Evolutionary conservation across 1,140 invertebrate genomes (phyloP).

Genomic region (Stegodyphus dumicola): DNA sequence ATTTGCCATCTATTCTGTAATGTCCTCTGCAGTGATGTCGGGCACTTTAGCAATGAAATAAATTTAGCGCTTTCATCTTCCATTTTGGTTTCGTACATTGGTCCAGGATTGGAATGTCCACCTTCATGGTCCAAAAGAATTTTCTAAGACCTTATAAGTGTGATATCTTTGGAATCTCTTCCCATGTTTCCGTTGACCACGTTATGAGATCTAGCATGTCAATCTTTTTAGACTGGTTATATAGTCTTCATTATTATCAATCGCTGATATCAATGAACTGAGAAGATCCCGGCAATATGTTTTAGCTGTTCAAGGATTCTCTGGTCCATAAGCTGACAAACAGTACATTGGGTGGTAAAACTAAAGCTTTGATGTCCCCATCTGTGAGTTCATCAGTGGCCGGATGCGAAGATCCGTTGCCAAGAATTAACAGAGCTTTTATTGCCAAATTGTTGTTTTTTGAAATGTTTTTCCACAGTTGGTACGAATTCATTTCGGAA

Average conservation of each 20-base stretch:
- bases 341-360: constrained; percentile 2
- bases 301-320: neutral
- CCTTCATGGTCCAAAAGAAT: constrained; percentile 10
- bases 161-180: too few species aligned
- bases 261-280: constrained; percentile 11
- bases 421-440: neutral
- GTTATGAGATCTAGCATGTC: constrained; percentile 9
- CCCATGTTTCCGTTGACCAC: neutral
- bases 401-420: neutral
- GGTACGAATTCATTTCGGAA: neutral
- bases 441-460: neutral
- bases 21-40: constrained; percentile 4
- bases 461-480: neutral
- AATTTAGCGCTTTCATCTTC: neutral
- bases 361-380: neutral
- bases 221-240: constrained; percentile 5
- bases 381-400: neutral
- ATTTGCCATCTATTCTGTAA: constrained; percentile 5
- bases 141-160: neutral
- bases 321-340: neutral
- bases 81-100: neutral
- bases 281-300: neutral
- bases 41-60: constrained; percentile 11
- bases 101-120: neutral
- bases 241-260: constrained; percentile 24